These are phyloP conservation scores for Trachythela sp. DNA, from an alignment of 64 coral and sea anemone species.

Conservation along the genomic window DNA sequence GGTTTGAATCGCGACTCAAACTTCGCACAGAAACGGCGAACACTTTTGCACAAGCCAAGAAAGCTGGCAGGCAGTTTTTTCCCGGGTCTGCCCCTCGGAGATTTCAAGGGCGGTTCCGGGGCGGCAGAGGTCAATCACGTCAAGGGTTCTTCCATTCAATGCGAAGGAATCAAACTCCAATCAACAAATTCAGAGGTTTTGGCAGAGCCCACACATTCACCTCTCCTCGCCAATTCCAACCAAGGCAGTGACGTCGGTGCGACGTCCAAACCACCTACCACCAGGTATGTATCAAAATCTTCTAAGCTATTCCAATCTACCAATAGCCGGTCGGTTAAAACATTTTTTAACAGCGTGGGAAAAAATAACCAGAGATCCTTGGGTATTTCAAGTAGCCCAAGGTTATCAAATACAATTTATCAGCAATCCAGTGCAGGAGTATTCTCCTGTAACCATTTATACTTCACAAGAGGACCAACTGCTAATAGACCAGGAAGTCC, in stretches of 20 bases:
- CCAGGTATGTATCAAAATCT: constrained; percentile 50
- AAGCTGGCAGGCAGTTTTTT: constrained; percentile 27
- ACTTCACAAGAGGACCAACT: not conserved
- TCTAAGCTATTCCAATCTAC: not conserved
- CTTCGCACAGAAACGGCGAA: constrained; percentile 4
- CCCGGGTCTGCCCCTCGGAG: constrained; percentile 1
- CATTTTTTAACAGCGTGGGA: constrained; percentile 52
- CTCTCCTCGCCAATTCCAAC: not conserved
- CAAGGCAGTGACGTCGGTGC: not conserved
- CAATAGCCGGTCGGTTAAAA: constrained; percentile 29
- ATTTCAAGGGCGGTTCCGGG: constrained; percentile 14
- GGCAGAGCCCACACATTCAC: constrained; percentile 7
- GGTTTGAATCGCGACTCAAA: constrained; percentile 28
- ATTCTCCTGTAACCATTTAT: not conserved
- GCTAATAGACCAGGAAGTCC: not conserved
- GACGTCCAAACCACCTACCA: not conserved
- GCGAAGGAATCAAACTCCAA: not conserved
- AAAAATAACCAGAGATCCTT: constrained; percentile 49
- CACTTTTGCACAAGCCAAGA: constrained; percentile 12
- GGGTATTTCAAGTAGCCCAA: not conserved
- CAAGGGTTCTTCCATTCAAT: not conserved
- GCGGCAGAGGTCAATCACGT: constrained; percentile 1
- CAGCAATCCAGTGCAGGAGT: not conserved
- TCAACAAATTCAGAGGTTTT: not conserved
- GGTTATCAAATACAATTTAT: not conserved